Evolutionary conservation across 2,797 vertebrate species (phyloP), one percentile per base, ranked within the genome.

Genomic region (Platalea minor): DNA sequence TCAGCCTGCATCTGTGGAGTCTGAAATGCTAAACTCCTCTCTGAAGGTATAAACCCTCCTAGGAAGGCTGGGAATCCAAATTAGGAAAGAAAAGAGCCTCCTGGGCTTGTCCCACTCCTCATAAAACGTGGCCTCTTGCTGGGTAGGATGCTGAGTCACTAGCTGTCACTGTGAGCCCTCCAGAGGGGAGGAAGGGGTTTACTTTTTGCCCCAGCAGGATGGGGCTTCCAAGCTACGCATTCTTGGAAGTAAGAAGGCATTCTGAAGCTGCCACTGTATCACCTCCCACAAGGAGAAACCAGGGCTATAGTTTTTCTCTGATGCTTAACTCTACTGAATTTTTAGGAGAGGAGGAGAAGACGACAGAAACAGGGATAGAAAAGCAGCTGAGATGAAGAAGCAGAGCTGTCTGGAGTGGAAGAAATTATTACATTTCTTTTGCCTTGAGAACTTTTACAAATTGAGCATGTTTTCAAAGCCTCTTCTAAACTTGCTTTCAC

Each of bases 371-470:
- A 28, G 54, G 41, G 18, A 18, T 25, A 77, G 53, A 77, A 92
- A 85, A 89, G 59, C 60, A 95, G 37, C 45, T 86, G 73, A 76
- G 37, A 74, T 80, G 86, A 93, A 91, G 88, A 60, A 89, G 60
- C 88, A 70, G 63, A 91, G 31, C 41, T 74, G 8, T 76, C 56
- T 79, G 60, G 25, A 92, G 17, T 53, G 25, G 81, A 88, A 93
- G 45, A 88, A 92, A 75, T 4, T 1, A 28, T 37, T 53, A 19
- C 24, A n/a, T 77, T 43, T 80, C 35, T 82, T 94, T 74, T 78
- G 37, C 48, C 25, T 81, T 67, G 11, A 89, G 56, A 80, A 75
- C 16, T 53, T 60, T 3, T 65, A 54, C 41, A 89, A 83, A 85
- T 85, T 19, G 26, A 68, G 31, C 21, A 7, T 64, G 21, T 83